Evolutionary conservation across 2,888 invertebrate genomes (phyloP), one percentile per base, ranked within the genome.

Genomic region (Sinhomidia bicolor): DNA sequence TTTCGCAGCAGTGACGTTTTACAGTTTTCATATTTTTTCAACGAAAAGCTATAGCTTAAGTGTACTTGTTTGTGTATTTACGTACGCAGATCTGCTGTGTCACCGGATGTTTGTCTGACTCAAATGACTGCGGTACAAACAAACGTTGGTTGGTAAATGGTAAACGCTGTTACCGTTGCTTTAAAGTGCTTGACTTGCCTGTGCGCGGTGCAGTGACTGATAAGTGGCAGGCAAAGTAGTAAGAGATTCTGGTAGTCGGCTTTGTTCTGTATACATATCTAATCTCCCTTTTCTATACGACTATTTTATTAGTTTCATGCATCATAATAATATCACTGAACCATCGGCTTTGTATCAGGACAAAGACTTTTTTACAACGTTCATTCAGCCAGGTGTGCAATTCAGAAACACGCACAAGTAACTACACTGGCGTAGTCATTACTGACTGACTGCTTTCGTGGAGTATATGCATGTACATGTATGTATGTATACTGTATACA

Each of bases 381-480:
- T 84, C 60, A 44, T 74, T 74, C 83, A 84, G 60, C 74, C 83
- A 84, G 83, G 83, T 84, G 83, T 84, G 60, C 74, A 60, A 84
- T 74, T 74, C 83, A 84, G 36, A 57, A 84, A 60, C 83, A 74
- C 60, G 74, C 83, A 84, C 82, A 83, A 47, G 44, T 41, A 74
- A 74, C 71, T n/a, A n/a, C n/a, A n/a, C n/a, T 74, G 44, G 47
- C 71, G 71, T 47, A 44, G 71, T 17, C 10, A 9, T 29, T 65
- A 65, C 32, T 29, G 29, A n/a, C n/a, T 12, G 71, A 44, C 71
- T 74, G 26, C 47, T n/a, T 74, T 44, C 23, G 23, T 47, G 32
- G 32, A 65, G 65, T 23, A 7, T 23, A 7, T 9, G n/a, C 32
- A 54, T n/a, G 51, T 32, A 44, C 20, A 44, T 20, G 36, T 20